Conservation (phyloP, 2,113 vertebrate genomes). For the Elaphurus davidianus region DNA sequence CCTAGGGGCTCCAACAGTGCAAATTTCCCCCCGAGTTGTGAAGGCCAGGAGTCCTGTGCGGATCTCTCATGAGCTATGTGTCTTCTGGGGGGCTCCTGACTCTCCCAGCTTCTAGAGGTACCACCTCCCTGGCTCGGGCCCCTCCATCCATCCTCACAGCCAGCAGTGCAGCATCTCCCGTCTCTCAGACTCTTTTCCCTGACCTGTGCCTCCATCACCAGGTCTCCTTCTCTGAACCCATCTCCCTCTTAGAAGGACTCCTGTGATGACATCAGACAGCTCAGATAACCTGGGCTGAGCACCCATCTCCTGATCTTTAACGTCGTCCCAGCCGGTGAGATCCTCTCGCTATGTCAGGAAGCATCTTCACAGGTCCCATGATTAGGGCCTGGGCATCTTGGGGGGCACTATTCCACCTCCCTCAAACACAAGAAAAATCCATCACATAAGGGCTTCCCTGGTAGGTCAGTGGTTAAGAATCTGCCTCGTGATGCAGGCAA, state of each 20-base stretch:
- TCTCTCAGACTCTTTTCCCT: background rate
- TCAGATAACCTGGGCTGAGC: background rate
- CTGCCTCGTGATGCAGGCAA: background rate
- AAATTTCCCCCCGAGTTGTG: rapidly evolving
- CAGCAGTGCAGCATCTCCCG: background rate
- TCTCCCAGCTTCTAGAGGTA: background rate
- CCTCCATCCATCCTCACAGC: background rate
- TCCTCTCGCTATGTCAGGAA: background rate
- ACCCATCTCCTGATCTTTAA: background rate
- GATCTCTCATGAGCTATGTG: rapidly evolving
- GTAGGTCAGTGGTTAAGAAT: background rate
- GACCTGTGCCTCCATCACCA: background rate
- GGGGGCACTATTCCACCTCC: background rate
- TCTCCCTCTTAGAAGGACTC: background rate
- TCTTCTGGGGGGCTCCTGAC: background rate
- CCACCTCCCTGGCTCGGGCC: rapidly evolving
- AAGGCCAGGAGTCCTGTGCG: background rate
- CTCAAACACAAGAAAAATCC: background rate
- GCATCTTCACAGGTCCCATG: background rate
- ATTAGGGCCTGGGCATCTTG: background rate
- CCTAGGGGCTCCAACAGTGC: background rate
- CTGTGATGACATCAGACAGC: background rate
- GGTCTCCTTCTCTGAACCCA: background rate
- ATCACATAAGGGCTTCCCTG: background rate
- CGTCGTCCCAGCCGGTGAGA: background rate